Evolutionary conservation across 2,113 vertebrate species (phyloP), one percentile per base, ranked within the genome.

Genomic region (Xiphophorus maculatus): DNA sequence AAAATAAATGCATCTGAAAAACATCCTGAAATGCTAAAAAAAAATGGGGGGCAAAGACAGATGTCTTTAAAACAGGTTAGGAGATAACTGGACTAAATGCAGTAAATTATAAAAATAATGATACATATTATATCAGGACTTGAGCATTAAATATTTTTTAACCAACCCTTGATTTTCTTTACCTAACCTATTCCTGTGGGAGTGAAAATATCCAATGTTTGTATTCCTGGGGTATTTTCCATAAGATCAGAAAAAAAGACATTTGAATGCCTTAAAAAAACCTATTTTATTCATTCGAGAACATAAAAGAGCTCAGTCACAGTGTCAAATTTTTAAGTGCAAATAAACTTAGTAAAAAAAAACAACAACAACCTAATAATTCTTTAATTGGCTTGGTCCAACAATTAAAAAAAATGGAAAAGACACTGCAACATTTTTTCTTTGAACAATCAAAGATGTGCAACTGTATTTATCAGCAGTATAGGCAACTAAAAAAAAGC

Each of bases 281-380:
- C 29, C 85, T 83, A 84, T 87, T 76, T 81, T 66, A 71, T 12
- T 82, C 51, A 90, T 81, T 76, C 81, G 12, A 86, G 37, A 86
- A 90, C 77, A 87, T 10, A 63, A 35, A 87, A 70, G 70, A 84
- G 80, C 72, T 77, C 73, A 84, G 81, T 91, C 90, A 90, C 91
- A 94, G 91, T 93, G 88, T 88, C 69, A 19, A 80, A 86, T 67
- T 51, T 28, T 76, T 87, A 88, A 91, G 91, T 92, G 92, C 89
- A 91, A 90, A 87, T 77, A 25, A 92, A 84, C 66, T 84, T 73
- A 51, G 65, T 74, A 75, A 86, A 81, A 86, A 86, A 66, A 80
- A 8, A 5, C 5, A 0, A 33, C 71, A 48, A 33, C 11, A 9
- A 54, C 71, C 35, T 37, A 37, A 37, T 15, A 19, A 48, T 48